Evolutionary conservation across 2,888 invertebrate species (phyloP).

Genomic region (Philopedon plagiatum): DNA sequence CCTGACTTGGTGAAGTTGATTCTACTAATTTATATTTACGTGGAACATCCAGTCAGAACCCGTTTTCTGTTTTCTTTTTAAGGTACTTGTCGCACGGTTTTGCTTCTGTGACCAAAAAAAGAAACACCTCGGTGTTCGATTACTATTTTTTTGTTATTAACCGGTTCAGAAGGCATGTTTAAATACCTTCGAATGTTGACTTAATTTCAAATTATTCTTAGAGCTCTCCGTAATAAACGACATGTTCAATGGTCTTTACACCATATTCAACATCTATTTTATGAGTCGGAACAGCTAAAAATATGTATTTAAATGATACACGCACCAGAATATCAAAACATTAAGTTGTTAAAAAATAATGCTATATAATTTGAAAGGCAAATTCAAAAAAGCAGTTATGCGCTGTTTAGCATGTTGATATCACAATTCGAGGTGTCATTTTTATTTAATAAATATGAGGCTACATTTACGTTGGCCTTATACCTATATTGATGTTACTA

Average conservation of each 20-base stretch:
- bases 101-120: constrained; percentile 44
- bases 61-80: constrained; percentile 42
- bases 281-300: constrained; percentile 17
- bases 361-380: not conserved
- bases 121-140: constrained; percentile 30
- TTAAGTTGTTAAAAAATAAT: constrained; percentile 4
- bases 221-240: constrained; percentile 31
- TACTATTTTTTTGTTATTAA: constrained; percentile 29
- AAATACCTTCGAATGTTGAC: constrained; percentile 18
- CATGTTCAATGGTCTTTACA: constrained; percentile 27
- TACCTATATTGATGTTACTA: no score
- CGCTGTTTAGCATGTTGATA: not conserved
- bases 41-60: constrained; percentile 46
- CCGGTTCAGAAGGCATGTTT: constrained; percentile 26
- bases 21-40: constrained; percentile 52
- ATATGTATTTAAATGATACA: constrained; percentile 22
- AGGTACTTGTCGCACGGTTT: constrained; percentile 2
- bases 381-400: not conserved
- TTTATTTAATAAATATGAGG: no score
- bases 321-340: constrained; percentile 2
- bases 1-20: constrained; percentile 47
- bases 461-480: no score
- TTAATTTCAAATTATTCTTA: constrained; percentile 27
- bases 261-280: constrained; percentile 20
- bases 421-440: no score